These are phyloP conservation scores for Grantiella picta DNA, from an alignment of 2,113 vertebrate species.

Conservation along the genomic window DNA sequence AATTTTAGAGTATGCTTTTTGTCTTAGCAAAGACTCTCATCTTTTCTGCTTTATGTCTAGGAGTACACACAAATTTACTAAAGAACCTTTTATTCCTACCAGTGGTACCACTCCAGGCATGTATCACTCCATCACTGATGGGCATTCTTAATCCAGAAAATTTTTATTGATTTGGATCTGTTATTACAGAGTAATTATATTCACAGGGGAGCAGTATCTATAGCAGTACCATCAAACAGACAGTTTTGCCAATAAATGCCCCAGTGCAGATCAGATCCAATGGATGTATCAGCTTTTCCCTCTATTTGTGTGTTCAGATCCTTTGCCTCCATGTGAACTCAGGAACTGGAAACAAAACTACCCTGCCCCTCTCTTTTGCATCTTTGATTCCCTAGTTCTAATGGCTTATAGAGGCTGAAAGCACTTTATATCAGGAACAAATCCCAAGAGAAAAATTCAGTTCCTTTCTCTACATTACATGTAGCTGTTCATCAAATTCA, in stretches of 20 bases:
- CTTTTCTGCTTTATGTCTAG: background rate
- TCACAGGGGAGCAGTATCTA: background rate
- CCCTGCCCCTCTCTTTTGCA: background rate
- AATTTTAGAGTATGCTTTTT: background rate
- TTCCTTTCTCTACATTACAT: background rate
- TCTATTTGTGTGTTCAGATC: background rate
- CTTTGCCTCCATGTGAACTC: background rate
- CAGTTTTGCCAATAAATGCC: background rate
- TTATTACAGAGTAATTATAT: background rate
- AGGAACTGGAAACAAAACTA: background rate
- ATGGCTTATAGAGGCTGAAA: background rate
- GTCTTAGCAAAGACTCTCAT: background rate
- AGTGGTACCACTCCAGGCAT: background rate
- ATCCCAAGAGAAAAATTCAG: constrained; percentile 16
- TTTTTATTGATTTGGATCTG: background rate
- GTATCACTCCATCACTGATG: background rate
- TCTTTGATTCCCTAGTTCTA: background rate
- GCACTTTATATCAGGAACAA: background rate
- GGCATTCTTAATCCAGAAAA: background rate
- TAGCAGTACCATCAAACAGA: background rate
- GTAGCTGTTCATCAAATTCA: background rate
- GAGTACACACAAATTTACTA: background rate
- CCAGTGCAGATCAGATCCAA: background rate
- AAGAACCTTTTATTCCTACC: background rate
- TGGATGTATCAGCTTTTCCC: background rate